Evolutionary conservation across 2,888 invertebrate genomes (phyloP).

Genomic region (Homarus gammarus): DNA sequence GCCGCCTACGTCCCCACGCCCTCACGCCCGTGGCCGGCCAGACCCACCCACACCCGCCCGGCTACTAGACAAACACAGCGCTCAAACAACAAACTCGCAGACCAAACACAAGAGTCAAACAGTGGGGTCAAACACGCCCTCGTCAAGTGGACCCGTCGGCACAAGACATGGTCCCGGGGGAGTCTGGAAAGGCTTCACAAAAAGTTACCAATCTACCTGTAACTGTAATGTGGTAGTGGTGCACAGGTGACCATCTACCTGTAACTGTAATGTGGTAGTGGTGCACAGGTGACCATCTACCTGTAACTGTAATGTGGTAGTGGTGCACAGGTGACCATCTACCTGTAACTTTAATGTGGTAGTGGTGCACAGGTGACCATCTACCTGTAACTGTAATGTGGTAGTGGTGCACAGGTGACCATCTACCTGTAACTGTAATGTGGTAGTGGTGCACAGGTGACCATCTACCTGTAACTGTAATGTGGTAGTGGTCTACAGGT

Average conservation of each 20-base stretch:
- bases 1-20: not conserved
- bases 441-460: not conserved
- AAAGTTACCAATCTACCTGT: too few relatives aligned
- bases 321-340: too few relatives aligned
- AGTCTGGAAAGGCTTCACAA: not conserved
- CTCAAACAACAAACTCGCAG: constrained; percentile 62
- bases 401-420: not conserved
- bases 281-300: too few relatives aligned
- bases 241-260: too few relatives aligned
- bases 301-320: too few relatives aligned
- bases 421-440: too few relatives aligned
- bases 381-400: too few relatives aligned
- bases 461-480: not conserved
- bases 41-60: constrained; percentile 28
- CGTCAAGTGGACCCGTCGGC: constrained; percentile 51
- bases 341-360: too few relatives aligned
- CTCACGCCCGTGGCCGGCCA: not conserved
- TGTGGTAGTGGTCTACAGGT: not conserved
- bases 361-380: too few relatives aligned
- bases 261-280: too few relatives aligned
- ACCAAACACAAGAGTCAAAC: constrained; percentile 65
- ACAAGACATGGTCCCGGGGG: constrained; percentile 24
- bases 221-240: too few relatives aligned
- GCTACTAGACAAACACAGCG: constrained; percentile 52
- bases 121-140: constrained; percentile 56